These are phyloP conservation scores for Phocoena sinus DNA, from an alignment of 2,113 vertebrate species.

Conservation along the genomic window DNA sequence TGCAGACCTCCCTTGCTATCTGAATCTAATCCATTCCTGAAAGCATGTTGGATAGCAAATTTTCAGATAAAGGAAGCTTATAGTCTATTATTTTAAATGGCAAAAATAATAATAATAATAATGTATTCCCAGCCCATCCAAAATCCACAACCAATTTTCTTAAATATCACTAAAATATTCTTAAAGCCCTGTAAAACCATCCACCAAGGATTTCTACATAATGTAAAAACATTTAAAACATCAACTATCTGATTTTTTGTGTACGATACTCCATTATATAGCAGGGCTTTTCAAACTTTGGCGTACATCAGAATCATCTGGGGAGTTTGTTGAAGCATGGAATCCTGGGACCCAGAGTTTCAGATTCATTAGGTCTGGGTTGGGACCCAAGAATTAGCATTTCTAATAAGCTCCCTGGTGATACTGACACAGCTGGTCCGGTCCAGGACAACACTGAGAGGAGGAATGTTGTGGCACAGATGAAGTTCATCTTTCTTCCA, in stretches of 20 bases:
- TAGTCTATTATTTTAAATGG: constrained; percentile 20
- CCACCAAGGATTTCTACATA: not conserved
- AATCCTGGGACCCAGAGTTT: not conserved
- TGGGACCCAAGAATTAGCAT: not conserved
- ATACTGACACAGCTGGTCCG: not conserved
- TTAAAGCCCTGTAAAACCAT: not conserved
- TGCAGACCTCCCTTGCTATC: not conserved
- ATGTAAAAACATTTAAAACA: constrained; percentile 44
- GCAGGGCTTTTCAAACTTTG: not conserved
- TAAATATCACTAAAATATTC: constrained; percentile 10
- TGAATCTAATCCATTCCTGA: constrained; percentile 2
- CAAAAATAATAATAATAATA: not conserved
- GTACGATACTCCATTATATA: not conserved
- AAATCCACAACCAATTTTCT: constrained; percentile 43
- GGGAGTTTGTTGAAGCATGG: not conserved
- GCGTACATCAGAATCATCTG: not conserved
- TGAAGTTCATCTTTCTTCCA: not conserved
- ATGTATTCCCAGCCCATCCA: not conserved
- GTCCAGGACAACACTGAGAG: not conserved
- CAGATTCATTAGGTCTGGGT: not conserved
- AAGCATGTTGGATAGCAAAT: not conserved
- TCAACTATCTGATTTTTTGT: not conserved
- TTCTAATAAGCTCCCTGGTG: not conserved
- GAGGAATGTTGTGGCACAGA: not conserved
- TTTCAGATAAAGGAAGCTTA: not conserved